These are phyloP conservation scores for Pangasius sanitwongsei DNA, from an alignment of 2,797 vertebrate genomes.

Conservation along the genomic window DNA sequence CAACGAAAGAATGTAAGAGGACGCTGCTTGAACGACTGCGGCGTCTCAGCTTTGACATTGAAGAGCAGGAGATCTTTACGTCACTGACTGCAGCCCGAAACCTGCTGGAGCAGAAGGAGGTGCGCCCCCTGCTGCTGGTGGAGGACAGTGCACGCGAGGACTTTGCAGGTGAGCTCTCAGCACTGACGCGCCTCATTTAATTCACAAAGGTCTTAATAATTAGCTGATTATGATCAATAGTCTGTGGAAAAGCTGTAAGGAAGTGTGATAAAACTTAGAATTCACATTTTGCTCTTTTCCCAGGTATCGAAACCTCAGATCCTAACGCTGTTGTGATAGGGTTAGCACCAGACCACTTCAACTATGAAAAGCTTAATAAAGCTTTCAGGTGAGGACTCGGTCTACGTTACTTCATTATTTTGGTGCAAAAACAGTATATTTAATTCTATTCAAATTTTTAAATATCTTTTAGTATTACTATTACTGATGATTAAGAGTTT, in stretches of 20 bases:
- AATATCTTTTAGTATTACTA: background rate
- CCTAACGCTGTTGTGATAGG: constrained; percentile 93
- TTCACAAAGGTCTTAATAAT: background rate
- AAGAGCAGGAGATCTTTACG: constrained; percentile 92
- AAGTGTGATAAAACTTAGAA: background rate
- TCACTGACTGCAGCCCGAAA: constrained; percentile 91
- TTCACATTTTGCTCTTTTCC: constrained; percentile 15
- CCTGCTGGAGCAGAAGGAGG: constrained; percentile 82
- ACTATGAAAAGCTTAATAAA: constrained; percentile 88
- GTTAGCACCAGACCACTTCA: constrained; percentile 90
- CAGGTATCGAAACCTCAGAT: constrained; percentile 84
- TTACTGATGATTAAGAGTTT: background rate
- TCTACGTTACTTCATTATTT: background rate
- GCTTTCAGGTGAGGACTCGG: constrained; percentile 84
- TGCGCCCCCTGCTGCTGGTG: constrained; percentile 87
- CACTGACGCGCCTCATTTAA: background rate
- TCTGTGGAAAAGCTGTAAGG: background rate
- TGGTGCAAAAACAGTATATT: background rate
- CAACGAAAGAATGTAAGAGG: constrained; percentile 92
- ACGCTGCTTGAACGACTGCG: constrained; percentile 82
- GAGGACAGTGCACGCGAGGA: constrained; percentile 88
- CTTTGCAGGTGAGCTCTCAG: constrained; percentile 79
- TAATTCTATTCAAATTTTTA: background rate
- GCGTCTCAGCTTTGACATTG: constrained; percentile 84
- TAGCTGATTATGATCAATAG: background rate